Base-by-base conservation (phyloP, 2,797 vertebrate genomes). In the Tokudaia muenninki region DNA sequence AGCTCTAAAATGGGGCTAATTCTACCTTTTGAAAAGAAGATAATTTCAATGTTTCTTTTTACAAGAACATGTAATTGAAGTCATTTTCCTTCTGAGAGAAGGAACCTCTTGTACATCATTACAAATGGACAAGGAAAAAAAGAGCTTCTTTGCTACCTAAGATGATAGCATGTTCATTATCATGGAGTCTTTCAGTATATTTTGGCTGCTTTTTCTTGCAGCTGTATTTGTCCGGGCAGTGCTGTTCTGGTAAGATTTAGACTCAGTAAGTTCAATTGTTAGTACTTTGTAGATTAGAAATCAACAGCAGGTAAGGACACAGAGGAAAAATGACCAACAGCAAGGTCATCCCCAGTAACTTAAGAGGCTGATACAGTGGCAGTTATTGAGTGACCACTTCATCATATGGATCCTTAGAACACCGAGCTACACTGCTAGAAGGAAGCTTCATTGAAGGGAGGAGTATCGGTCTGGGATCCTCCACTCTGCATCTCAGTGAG, bases 41-140 rank as follows among this genome's bases (percentile, higher is more conserved):
- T 98, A 98, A 98, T 98, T 98, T 98, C 97, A 93, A 95, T 87
- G 22, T 98, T 98, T 98, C 98, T 98, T 98, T 98, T 97, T 75
- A 97, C 94, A 97, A 98, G 98, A 98, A 98, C 98, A 98, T n/a
- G 44, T 98, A 98, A 98, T 99, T 99, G 98, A 98, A 98, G 98
- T 98, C 98, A 98, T 98, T 98, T 98, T 98, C 98, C 97, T 91
- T 96, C 94, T 50, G 86, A 98, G 97, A 98, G 97, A 98, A 98
- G 97, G 50, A 98, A 86, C 95, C 98, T 94, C 97, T 98, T 98
- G 93, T 98, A 98, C 97, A 98, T 86, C 97, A 72, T 97, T 98
- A 96, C 97, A 98, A 98, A 98, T 94, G 98, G 98, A 97, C 98
- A 97, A 97, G 97, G 92, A 97, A 97, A 98, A 98, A 98, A 98